phyloP scores from a whole-genome alignment of 1,140 invertebrate species.

The Glomeris maerens region DNA sequence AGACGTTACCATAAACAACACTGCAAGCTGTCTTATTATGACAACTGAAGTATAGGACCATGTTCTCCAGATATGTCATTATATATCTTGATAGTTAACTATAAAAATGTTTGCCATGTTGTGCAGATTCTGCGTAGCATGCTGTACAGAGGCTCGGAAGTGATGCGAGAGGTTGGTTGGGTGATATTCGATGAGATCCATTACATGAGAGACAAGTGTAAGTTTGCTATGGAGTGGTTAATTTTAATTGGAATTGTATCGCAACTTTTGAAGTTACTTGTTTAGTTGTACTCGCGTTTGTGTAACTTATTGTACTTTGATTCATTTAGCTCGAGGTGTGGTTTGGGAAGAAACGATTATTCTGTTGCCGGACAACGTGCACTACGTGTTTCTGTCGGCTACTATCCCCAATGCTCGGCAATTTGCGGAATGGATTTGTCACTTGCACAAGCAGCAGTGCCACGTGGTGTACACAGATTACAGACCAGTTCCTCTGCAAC shows the following conservation, averaged over 20 bases:
- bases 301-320: neutral
- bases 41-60: slow-evolving; percentile 73
- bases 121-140: slow-evolving; percentile 87
- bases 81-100: too few species aligned
- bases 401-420: slow-evolving; percentile 97
- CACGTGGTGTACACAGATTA: slow-evolving; percentile 99
- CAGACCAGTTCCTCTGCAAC: slow-evolving; percentile 89
- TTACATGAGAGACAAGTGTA: slow-evolving; percentile 94
- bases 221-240: neutral
- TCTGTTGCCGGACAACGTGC: slow-evolving; percentile 90
- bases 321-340: slow-evolving; percentile 68
- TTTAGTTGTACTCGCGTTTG: slow-evolving; percentile 7
- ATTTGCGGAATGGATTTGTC: slow-evolving; percentile 97
- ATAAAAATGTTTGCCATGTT: slow-evolving; percentile 2
- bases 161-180: slow-evolving; percentile 98
- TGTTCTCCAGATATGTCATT: too few species aligned
- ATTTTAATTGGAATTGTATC: neutral
- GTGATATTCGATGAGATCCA: slow-evolving; percentile 99
- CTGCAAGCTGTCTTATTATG: slow-evolving; percentile 96
- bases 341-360: slow-evolving; percentile 99
- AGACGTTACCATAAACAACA: slow-evolving; percentile 97
- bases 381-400: slow-evolving; percentile 97
- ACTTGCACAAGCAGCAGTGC: slow-evolving; percentile 84
- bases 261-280: neutral
- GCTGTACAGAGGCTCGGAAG: slow-evolving; percentile 94